Evolutionary conservation across 2,888 invertebrate species (phyloP), one percentile per base, ranked within the genome.

Genomic region (Octodonta nipae): DNA sequence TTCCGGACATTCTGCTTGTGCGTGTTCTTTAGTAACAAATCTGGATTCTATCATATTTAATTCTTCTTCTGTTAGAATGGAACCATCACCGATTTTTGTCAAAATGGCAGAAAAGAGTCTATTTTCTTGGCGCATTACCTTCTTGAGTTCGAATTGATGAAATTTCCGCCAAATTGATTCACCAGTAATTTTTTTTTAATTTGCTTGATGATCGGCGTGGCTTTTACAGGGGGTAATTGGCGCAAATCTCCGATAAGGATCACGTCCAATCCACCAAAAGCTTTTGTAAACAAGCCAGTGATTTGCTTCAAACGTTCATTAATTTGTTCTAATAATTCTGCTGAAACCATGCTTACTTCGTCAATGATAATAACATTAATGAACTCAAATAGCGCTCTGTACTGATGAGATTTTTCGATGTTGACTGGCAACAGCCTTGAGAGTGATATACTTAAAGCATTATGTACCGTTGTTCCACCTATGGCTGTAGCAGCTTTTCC

Each of bases 161-260:
- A n/a, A n/a, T n/a, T n/a, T n/a, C n/a, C n/a, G n/a, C n/a, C n/a
- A n/a, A n/a, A n/a, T n/a, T n/a, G n/a, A n/a, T n/a, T n/a, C n/a
- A n/a, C n/a, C n/a, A n/a, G n/a, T n/a, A n/a, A n/a, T n/a, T n/a
- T n/a, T n/a, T n/a, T n/a, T n/a, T n/a, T n/a, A n/a, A n/a, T n/a
- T n/a, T n/a, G n/a, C n/a, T n/a, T n/a, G n/a, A n/a, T n/a, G n/a
- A n/a, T n/a, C n/a, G n/a, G n/a, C n/a, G 25, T 24, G 8, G 46
- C 45, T 14, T 41, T 32, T 11, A 54, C 58, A 17, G 57, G 53
- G 22, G 57, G 56, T 30, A 55, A 34, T 45, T 57, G 57, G 6
- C 54, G 41, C 22, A 60, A 45, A 47, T 60, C 60, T 12, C 55
- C 54, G 38, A 51, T 49, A 2, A 56, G 46, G 38, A 58, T 53